Percentiles rank a stretch among this genome's conserved stretches.
phyloP scores from a whole-genome alignment of 2,888 invertebrate species.

The Acholoe squamosa region DNA sequence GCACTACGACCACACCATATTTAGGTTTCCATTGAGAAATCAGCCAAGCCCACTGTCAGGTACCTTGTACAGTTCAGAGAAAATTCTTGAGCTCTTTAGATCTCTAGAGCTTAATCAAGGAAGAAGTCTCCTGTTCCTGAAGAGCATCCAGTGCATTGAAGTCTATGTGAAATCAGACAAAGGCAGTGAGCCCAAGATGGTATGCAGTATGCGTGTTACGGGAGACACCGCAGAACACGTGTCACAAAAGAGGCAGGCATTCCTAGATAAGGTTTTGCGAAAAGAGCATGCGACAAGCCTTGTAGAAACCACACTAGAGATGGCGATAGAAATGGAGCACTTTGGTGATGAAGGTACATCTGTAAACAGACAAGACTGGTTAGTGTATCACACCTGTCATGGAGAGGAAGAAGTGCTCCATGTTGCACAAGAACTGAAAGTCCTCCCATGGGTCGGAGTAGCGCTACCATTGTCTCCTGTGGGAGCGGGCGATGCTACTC shows the following conservation, averaged over 20 bases:
- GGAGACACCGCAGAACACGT: not conserved
- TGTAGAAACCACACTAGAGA: not conserved
- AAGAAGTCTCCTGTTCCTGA: slow-evolving; percentile 32
- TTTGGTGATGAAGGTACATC: not conserved
- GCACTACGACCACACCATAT: slow-evolving; percentile 72
- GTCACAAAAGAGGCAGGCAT: not conserved
- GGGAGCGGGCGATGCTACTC: not conserved
- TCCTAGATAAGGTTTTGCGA: not conserved
- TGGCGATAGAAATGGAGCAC: not conserved
- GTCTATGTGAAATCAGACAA: not conserved
- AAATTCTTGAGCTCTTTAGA: not conserved
- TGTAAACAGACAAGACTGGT: not conserved
- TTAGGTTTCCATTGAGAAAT: slow-evolving; percentile 76
- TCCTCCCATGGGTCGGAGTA: slow-evolving; percentile 70
- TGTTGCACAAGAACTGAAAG: slow-evolving; percentile 68
- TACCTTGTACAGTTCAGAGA: not conserved
- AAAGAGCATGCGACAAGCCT: not conserved
- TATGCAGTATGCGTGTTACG: not conserved
- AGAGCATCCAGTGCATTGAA: not conserved
- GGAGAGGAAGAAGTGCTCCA: not conserved
- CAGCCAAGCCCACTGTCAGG: slow-evolving; percentile 36
- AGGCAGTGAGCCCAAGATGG: not conserved
- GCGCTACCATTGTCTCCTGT: slow-evolving; percentile 54
- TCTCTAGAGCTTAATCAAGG: slow-evolving; percentile 22
- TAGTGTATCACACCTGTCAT: not conserved